Evolutionary conservation across 2,113 vertebrate genomes (phyloP).

Genomic region (Limnothrissa miodon): DNA sequence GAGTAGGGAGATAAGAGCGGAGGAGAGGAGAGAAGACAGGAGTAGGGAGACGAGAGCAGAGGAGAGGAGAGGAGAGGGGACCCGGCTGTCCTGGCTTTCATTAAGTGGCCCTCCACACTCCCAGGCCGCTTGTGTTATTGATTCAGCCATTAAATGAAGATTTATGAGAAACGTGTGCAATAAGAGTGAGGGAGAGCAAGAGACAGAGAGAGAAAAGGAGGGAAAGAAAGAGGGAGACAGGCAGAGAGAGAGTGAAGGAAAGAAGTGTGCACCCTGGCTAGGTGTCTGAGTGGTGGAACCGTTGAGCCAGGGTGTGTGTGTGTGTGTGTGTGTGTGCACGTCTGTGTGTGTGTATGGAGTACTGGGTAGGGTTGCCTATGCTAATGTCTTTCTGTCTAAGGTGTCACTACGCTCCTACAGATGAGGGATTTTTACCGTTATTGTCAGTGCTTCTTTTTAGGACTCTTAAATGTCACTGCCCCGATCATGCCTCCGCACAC

Average conservation of each 20-base stretch:
- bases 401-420: neutral
- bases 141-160: slow-evolving; percentile 27
- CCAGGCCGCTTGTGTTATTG: slow-evolving; percentile 1
- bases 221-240: slow-evolving; percentile 26
- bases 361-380: neutral
- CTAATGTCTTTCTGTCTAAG: neutral
- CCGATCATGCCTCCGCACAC: neutral
- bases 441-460: neutral
- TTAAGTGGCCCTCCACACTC: neutral
- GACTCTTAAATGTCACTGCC: neutral
- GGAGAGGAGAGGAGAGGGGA: neutral
- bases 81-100: neutral
- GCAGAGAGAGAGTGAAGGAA: slow-evolving; percentile 23
- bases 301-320: too few relatives aligned
- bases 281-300: too few relatives aligned
- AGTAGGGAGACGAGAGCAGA: too few relatives aligned
- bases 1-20: too few relatives aligned
- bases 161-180: slow-evolving; percentile 22
- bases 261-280: neutral
- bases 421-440: neutral
- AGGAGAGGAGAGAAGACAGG: too few relatives aligned
- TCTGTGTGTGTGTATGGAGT: too few relatives aligned
- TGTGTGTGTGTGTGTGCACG: too few relatives aligned
- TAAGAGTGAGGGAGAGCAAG: slow-evolving; percentile 23
- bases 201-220: slow-evolving; percentile 37